Evolutionary conservation across 2,888 invertebrate genomes (phyloP).

Genomic region (Oscheius sp.): DNA sequence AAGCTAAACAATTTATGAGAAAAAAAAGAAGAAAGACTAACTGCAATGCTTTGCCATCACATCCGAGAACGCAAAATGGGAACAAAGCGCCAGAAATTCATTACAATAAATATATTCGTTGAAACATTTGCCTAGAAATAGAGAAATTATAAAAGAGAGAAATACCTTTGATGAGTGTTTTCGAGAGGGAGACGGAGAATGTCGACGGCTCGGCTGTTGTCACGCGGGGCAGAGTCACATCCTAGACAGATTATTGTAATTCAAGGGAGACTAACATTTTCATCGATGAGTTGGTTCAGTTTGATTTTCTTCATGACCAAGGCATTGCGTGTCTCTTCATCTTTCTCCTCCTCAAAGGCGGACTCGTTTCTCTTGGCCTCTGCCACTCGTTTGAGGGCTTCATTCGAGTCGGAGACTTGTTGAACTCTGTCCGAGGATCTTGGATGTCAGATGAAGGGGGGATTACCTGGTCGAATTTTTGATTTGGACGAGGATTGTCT

Average conservation of each 20-base stretch:
- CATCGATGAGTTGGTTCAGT: not conserved
- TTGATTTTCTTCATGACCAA: conserved; percentile 21
- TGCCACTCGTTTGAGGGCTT: conserved; percentile 9
- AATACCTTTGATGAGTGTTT: conserved; percentile 51
- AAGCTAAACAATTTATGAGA: no score
- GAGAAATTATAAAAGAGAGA: no score
- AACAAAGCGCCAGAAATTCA: conserved; percentile 59
- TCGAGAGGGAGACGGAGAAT: conserved; percentile 47
- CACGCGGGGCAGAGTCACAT: conserved; percentile 30
- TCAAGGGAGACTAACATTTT: not conserved
- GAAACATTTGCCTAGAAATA: conserved; percentile 46
- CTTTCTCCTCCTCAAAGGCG: conserved; percentile 11
- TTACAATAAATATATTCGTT: conserved; percentile 64
- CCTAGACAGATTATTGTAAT: conserved; percentile 8
- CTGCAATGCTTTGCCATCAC: conserved; percentile 60
- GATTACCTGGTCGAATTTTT: conserved; percentile 12
- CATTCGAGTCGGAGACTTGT: conserved; percentile 6
- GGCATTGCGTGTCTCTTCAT: not conserved
- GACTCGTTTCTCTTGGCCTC: conserved; percentile 8
- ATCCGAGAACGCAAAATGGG: conserved; percentile 58
- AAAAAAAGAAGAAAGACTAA: no score
- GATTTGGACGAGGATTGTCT: conserved; percentile 15
- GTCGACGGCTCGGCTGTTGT: conserved; percentile 24
- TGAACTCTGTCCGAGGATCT: not conserved
- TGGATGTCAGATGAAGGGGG: not conserved